Conservation (phyloP, 1,140 invertebrate genomes). For the Sitophilus oryzae region DNA sequence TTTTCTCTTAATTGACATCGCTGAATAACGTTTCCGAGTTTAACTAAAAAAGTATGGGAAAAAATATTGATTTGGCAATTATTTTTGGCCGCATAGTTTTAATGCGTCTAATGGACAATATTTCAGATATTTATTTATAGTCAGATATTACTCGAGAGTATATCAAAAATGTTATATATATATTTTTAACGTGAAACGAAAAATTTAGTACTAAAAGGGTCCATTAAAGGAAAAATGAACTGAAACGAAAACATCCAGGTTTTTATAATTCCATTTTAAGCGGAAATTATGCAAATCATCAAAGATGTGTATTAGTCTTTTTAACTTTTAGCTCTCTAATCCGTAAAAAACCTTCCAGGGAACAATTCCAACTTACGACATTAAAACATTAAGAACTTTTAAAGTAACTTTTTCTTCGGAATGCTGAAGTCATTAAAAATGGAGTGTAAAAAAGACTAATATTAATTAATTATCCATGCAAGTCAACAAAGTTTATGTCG, state of each 20-base stretch:
- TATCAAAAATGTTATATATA: too few species aligned
- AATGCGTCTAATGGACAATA: too few species aligned
- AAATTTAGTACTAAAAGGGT: conserved; percentile 1
- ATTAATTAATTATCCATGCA: conserved; percentile 28
- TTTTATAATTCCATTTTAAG: conserved; percentile 16
- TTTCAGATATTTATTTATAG: too few species aligned
- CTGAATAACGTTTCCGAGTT: too few species aligned
- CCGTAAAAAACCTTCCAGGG: conserved; percentile 22
- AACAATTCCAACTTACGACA: conserved; percentile 25
- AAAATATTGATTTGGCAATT: too few species aligned
- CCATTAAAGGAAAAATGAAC: conserved; percentile 4
- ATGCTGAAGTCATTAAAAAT: conserved; percentile 23
- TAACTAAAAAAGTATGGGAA: too few species aligned
- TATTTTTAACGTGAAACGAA: conserved; percentile 2
- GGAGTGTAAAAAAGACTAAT: conserved; percentile 25
- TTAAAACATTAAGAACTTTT: conserved; percentile 26
- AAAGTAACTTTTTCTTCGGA: conserved; percentile 25
- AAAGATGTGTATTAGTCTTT: conserved; percentile 24
- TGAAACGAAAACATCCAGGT: conserved; percentile 7
- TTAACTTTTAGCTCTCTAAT: conserved; percentile 20
- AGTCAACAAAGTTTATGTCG: conserved; percentile 21
- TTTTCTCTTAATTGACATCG: too few species aligned
- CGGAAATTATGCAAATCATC: conserved; percentile 24
- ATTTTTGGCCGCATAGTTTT: too few species aligned
- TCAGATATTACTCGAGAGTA: too few species aligned